Base-by-base conservation (phyloP, 2,888 invertebrate species). In the Ophraella communa region DNA sequence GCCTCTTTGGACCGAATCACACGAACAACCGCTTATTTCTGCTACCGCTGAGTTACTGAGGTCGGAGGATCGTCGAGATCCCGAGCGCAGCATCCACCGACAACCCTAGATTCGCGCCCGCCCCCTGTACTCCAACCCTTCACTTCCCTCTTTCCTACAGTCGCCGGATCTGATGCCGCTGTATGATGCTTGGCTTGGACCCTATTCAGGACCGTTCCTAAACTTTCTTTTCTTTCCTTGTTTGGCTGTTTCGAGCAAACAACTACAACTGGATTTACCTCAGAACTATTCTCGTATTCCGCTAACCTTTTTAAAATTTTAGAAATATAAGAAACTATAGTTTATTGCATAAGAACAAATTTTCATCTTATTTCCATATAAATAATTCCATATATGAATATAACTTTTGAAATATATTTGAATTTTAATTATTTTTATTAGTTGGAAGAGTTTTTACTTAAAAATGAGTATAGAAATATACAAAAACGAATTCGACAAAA, bases 71-170 rank as follows among this genome's bases (percentile, higher is more conserved):
- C 60, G 53, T 39, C 44, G 62, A 72, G 72, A 72, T 77, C 75
- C 70, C 77, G 66, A 86, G 87, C n/a, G 87, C 86, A 61, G 87
- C 87, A 76, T 87, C 78, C 74, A 68, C 74, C 68, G 66, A 66
- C 68, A 62, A 63, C 69, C 73, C 74, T 71, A 71, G 73, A 73
- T 75, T 72, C 74, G 70, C 62, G 17, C 73, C 69, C 71, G 66
- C 68, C 66, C 69, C 69, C 67, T 66, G 68, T 71, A 61, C 68
- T 71, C 69, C 73, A 69, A 71, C 74, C 73, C 73, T 69, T 67
- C 57, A 67, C 63, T 69, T 72, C 73, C 73, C 72, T 60, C 52
- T 52, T 60, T 44, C 60, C 60, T 60, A 52, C 39, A 52, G 52
- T 39, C 14, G 17, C 39, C 39, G 39, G 39, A 39, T 39, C 39